phyloP scores from a whole-genome alignment of 2,113 vertebrate species.

The Pipra filicauda region DNA sequence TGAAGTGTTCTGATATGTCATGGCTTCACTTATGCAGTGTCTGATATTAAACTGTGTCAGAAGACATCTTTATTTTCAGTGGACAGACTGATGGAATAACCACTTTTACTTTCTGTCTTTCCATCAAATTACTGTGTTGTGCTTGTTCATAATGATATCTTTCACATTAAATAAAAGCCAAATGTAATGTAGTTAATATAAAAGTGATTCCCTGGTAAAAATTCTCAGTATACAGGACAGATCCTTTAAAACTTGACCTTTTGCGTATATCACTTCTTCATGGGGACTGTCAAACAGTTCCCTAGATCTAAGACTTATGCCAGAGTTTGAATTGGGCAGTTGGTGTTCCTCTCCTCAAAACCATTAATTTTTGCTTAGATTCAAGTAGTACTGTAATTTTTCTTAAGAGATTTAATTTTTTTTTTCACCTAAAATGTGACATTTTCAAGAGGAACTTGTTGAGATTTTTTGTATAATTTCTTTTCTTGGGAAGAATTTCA shows the following conservation, averaged over 20 bases:
- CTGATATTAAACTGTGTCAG: neutral
- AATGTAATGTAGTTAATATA: neutral
- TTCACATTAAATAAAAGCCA: neutral
- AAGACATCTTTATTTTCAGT: neutral
- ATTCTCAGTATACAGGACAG: neutral
- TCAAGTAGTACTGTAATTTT: neutral
- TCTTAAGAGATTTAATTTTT: neutral
- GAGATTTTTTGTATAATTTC: neutral
- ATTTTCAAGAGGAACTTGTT: neutral
- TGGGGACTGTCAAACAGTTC: neutral
- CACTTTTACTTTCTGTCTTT: neutral
- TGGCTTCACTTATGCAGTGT: neutral
- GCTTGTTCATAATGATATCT: neutral
- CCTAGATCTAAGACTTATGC: neutral
- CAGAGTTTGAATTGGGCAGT: neutral
- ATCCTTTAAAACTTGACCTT: neutral
- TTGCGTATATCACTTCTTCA: neutral
- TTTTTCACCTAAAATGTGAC: neutral
- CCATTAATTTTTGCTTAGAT: neutral
- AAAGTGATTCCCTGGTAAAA: neutral
- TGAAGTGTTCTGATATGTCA: neutral
- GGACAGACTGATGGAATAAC: neutral
- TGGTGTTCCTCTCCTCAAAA: neutral
- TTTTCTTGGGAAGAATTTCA: neutral
- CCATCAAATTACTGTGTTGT: neutral